Conservation (phyloP, 2,113 vertebrate species). For the Spea multiplicata region DNA sequence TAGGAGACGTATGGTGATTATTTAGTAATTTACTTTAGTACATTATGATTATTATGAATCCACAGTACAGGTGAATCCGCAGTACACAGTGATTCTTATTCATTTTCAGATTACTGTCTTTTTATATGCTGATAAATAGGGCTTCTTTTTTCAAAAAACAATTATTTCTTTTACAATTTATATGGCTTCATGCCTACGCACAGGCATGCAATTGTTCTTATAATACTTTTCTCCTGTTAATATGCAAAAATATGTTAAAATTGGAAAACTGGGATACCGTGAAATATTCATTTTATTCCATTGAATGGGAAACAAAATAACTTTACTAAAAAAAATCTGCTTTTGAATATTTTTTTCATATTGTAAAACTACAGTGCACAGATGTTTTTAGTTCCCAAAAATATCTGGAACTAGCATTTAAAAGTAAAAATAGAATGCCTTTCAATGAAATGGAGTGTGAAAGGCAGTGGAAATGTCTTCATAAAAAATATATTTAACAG, state of each 20-base stretch:
- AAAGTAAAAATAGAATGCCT: conserved; percentile 30
- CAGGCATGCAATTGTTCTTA: too few relatives aligned
- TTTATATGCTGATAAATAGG: too few relatives aligned
- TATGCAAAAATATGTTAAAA: not conserved
- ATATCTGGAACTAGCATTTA: conserved; percentile 12
- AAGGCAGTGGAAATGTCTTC: not conserved
- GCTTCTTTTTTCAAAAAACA: too few relatives aligned
- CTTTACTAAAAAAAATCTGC: not conserved
- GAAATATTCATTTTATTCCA: not conserved
- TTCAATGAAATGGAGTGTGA: not conserved
- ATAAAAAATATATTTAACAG: not conserved
- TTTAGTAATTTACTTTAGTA: too few relatives aligned
- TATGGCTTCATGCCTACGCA: too few relatives aligned
- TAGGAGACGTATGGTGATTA: too few relatives aligned
- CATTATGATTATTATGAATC: too few relatives aligned
- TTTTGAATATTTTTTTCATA: not conserved
- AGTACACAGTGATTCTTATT: too few relatives aligned
- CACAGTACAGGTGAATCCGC: too few relatives aligned
- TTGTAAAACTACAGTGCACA: conserved; percentile 1
- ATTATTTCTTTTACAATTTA: too few relatives aligned
- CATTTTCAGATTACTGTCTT: too few relatives aligned
- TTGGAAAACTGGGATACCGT: not conserved
- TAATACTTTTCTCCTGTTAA: too few relatives aligned
- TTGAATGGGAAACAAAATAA: not conserved
- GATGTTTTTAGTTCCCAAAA: conserved; percentile 32